Percentiles rank a stretch among this genome's conserved stretches.
Conservation (phyloP, 1,140 invertebrate genomes). For the Cryptotermes secundus region DNA sequence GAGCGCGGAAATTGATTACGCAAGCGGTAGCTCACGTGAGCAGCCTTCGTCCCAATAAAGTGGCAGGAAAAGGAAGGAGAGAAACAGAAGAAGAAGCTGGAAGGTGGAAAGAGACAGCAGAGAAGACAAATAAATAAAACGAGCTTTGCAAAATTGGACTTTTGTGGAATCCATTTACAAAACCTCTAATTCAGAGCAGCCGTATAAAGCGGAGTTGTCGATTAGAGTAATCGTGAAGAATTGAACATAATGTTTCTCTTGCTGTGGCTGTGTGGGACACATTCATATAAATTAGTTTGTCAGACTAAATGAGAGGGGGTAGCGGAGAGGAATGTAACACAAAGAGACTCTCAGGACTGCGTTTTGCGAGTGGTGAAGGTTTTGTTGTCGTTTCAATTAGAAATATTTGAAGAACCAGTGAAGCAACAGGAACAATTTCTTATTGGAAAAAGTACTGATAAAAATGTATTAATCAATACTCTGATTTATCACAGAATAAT, state of each 20-base stretch:
- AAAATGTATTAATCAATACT: too few relatives aligned
- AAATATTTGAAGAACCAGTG: too few relatives aligned
- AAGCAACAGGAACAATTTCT: too few relatives aligned
- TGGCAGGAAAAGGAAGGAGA: neutral
- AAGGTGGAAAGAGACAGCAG: neutral
- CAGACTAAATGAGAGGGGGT: neutral
- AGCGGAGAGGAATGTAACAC: too few relatives aligned
- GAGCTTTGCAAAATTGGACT: slow-evolving; percentile 16
- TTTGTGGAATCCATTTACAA: slow-evolving; percentile 8
- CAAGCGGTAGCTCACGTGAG: neutral
- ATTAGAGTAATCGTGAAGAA: neutral
- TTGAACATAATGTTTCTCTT: neutral
- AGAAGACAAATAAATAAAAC: neutral
- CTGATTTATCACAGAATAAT: too few relatives aligned
- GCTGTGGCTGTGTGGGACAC: neutral
- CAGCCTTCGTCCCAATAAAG: neutral
- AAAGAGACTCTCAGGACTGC: too few relatives aligned
- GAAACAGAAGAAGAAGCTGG: too few relatives aligned
- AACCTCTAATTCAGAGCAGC: neutral
- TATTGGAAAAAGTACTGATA: too few relatives aligned
- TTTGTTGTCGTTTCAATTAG: too few relatives aligned
- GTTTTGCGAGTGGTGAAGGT: too few relatives aligned
- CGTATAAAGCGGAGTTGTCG: neutral
- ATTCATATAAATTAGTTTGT: slow-evolving; percentile 11
- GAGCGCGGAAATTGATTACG: neutral